Evolutionary conservation across 2,888 invertebrate genomes (phyloP), one percentile per base, ranked within the genome.

Genomic region (Barypeithes pellucidus): DNA sequence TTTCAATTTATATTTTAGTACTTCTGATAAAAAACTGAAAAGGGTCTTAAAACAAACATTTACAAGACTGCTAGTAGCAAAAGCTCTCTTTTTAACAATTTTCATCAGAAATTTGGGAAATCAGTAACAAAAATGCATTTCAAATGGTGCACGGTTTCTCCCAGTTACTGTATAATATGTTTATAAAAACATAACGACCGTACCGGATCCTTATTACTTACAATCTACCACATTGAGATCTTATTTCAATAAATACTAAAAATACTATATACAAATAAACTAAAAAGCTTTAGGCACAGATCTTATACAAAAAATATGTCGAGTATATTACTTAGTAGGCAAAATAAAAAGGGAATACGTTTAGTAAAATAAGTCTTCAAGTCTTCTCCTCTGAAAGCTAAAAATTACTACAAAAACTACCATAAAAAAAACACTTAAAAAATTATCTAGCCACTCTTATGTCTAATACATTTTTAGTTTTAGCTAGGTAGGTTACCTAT

Each of bases 361-460:
- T 77, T 70, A 75, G 73, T 77, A 79, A 66, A 77, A 79, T 77
- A 78, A 78, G 71, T 78, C 78, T 75, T 77, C 74, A 77, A 77
- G 76, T 76, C 72, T 76, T 75, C 73, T 73, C 76, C 73, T 73
- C 75, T 72, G 78, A 69, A 75, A 72, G 72, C 71, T 76, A 75
- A 68, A 71, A 75, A 69, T 69, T 76, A 76, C 63, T 70, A 72
- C 79, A 80, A 77, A 75, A 59, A 76, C 76, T 79, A 79, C 74
- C 77, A 76, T 81, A 79, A n/a, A n/a, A n/a, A n/a, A n/a, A 79
- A 79, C 80, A 80, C 73, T 81, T 79, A 79, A 79, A 79, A 78
- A 79, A 75, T 61, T 29, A 54, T 36, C 33, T 67, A 60, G 67
- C 47, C 29, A 60, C 67, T 67, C 57, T 33, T 59, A 57, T 43